Evolutionary conservation across 2,888 invertebrate genomes (phyloP), one percentile per base, ranked within the genome.

Genomic region (Philaethria dido): DNA sequence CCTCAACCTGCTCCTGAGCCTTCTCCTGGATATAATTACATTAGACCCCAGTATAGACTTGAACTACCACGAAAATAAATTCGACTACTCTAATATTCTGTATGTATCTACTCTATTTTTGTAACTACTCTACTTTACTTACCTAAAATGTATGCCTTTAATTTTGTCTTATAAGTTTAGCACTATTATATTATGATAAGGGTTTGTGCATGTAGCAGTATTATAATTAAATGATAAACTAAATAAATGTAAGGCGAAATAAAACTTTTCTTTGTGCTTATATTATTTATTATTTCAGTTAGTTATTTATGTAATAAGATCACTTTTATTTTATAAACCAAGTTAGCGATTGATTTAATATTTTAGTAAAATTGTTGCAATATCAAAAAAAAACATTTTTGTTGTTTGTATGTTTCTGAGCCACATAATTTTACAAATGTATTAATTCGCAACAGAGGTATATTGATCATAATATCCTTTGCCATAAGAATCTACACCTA

Each of bases 21-120:
- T 1, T 71, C 73, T 4, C 77, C 82, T 11, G 89, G 91, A 13
- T 92, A 92, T 74, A 75, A 79, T 20, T 92, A 92, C 75, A 82
- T 88, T 70, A 91, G 85, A 71, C 92, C 92, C n/a, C 87, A 86
- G 66, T 82, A 84, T 74, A 83, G 90, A 66, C 78, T 92, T 45
- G 89, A 91, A 69, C 73, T 92, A 45, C 92, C 92, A 25, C 83
- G 83, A 48, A 90, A 89, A 77, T 89, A 86, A 82, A 52, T 11
- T 18, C n/a, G 0, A 5, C 5, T 29, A n/a, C 18, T 13, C n/a
- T 39, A 39, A 33, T 33, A 16, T 60, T 6, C 13, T 45, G 18
- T 60, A 11, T 48, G 18, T 61, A 54, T 22, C 66, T 54, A 11
- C 25, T 39, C 14, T 44, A 20, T 16, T 39, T 39, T 55, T 39